Evolutionary conservation across 2,797 vertebrate species (phyloP), one percentile per base, ranked within the genome.

Genomic region (Sebastiscus albofasciatus): DNA sequence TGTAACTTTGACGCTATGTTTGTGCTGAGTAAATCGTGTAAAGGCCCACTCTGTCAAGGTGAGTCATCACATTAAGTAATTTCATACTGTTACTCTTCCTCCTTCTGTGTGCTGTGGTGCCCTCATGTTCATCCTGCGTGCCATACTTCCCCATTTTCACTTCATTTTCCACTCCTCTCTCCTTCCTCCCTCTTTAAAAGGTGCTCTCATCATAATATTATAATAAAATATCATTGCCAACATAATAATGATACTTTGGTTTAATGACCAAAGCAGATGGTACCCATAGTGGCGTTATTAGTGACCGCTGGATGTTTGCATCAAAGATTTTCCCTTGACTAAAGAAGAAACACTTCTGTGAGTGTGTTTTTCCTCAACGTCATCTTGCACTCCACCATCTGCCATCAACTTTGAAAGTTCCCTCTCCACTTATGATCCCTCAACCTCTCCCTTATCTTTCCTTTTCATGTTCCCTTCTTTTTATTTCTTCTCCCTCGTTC

Each of bases 371-470:
- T 3, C 5, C 20, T 18, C 11, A n/a, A 64, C 10, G 16, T n/a
- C 11, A 33, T 34, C 39, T 76, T 75, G 52, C 2, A 16, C 29
- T 67, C 20, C 34, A 55, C 42, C 79, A 67, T 73, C 61, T 79
- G 54, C 36, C 59, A 73, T 42, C 52, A 64, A 14, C 68, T 56
- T 56, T 46, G 9, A 71, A 55, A 36, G 14, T 67, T 39, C 59
- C 22, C 59, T 49, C 24, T 55, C 55, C 18, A 16, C 67, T 29
- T 69, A 2, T 36, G 7, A 27, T 62, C n/a, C 61, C 24, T 46
- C 42, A 20, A 18, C 42, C 42, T 46, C 42, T 46, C 16, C 42
- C 42, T 18, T 46, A 24, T 73, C 24, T 36, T 31, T 71, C 31
- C n/a, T 77, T 62, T 46, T 81, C 14, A 68, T 75, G 12, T 42